Percentiles rank a stretch among this genome's conserved stretches.
Conservation (phyloP, 2,113 vertebrate species). For the Picathartes gymnocephalus region DNA sequence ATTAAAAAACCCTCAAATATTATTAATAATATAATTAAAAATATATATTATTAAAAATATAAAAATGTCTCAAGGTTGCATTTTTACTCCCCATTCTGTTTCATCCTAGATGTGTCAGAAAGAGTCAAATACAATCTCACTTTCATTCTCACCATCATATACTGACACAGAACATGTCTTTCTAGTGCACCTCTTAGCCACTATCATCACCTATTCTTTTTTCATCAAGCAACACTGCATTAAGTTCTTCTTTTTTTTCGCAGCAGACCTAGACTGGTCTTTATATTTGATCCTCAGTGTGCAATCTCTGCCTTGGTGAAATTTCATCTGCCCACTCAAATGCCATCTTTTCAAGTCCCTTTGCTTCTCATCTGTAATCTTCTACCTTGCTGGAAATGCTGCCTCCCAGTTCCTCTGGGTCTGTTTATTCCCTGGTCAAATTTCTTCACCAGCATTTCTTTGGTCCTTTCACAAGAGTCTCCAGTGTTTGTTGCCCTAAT, state of each 20-base stretch:
- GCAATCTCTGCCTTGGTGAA: not conserved
- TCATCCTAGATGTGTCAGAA: not conserved
- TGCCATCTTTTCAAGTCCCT: not conserved
- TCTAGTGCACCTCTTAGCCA: not conserved
- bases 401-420: not conserved
- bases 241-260: not conserved
- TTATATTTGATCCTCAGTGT: not conserved
- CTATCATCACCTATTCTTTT: not conserved
- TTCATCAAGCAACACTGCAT: not conserved
- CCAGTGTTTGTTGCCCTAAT: not conserved
- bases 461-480: not conserved
- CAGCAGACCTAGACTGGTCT: not conserved
- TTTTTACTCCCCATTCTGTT: not conserved
- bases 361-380: not conserved
- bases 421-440: not conserved
- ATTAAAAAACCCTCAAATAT: not conserved
- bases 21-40: not conserved
- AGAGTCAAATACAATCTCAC: not conserved
- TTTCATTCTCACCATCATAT: not conserved
- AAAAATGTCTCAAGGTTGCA: not conserved
- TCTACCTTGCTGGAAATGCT: not conserved
- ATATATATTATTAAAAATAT: no score
- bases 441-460: not conserved
- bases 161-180: not conserved
- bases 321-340: not conserved